Base-by-base conservation (phyloP, 2,113 vertebrate genomes). In the Periophthalmus modestus region DNA sequence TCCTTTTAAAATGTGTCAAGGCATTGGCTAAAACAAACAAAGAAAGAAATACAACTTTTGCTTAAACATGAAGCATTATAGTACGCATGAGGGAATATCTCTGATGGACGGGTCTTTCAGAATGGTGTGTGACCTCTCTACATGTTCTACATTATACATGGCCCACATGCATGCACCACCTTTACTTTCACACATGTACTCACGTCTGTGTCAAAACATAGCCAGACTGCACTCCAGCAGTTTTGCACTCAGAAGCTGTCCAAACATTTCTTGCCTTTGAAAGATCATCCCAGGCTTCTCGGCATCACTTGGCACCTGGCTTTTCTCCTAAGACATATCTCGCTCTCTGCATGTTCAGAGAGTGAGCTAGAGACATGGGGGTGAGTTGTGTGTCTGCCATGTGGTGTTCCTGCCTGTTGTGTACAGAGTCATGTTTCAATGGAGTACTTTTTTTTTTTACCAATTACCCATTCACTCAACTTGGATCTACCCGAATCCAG, bases 401-500 rank as follows among this genome's bases (percentile, higher is more conserved):
- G 47, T 50, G 68, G 69, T 73, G 55, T 63, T 77, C 13, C 57
- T 68, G 72, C 14, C 16, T 19, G 16, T 65, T 36, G 47, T 67
- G 50, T 15, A 7, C 61, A 36, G 69, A 14, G 33, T 6, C 61
- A 66, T 71, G 66, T 78, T 82, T 79, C 68, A 50, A 66, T 66
- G 39, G 7, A 13, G 66, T 36, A 57, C 82, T n/a, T n/a, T n/a
- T 78, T 82, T 77, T 77, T 77, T 77, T 80, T 73, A 54, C 72
- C 83, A 89, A 78, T 86, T 87, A 88, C 85, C 83, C 39, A 73
- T 73, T 36, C 68, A 43, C 48, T 52, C 16, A 19, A 19, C 48
- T 18, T 18, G 48, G 16, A 52, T 52, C 48, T 18, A 7, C 18
- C 16, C 18, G 15, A 52, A 52, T 52, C 48, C 48, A 52, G 48